A percentile compares a stretch with the other conserved stretches of the same genome.
These are phyloP conservation scores for Myotis daubentonii DNA, from an alignment of 2,797 vertebrate species.

Conservation along the genomic window DNA sequence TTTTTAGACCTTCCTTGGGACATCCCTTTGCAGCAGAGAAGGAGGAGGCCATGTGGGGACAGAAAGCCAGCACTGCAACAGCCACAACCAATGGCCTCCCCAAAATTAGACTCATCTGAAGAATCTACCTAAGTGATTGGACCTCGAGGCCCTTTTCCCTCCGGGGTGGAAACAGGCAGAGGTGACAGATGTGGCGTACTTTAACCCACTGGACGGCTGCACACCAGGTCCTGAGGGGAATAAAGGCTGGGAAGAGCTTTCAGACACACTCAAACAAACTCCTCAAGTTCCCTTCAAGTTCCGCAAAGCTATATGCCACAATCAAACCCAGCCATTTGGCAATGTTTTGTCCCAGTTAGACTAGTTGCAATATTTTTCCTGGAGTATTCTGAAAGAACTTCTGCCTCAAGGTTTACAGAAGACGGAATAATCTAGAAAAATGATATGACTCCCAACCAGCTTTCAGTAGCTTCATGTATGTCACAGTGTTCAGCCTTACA, in stretches of 20 bases:
- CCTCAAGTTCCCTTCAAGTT: neutral
- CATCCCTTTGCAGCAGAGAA: neutral
- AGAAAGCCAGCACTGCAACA: neutral
- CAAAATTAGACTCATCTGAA: neutral
- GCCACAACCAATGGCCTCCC: neutral
- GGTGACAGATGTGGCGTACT: neutral
- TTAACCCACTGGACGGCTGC: too few species aligned
- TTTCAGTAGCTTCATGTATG: neutral
- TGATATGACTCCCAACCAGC: neutral
- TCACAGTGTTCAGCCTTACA: neutral
- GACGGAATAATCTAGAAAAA: neutral
- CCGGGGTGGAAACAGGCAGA: neutral
- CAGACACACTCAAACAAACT: neutral
- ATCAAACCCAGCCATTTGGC: neutral
- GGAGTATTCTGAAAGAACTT: neutral
- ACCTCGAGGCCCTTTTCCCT: neutral
- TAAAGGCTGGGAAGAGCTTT: neutral
- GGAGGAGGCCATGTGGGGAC: neutral
- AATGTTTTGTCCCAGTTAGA: neutral
- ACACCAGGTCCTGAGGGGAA: neutral
- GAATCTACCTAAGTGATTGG: neutral
- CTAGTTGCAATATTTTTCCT: neutral
- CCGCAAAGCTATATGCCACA: neutral
- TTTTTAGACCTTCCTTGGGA: neutral
- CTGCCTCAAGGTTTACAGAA: neutral